Conservation (phyloP, 2,888 invertebrate species). For the Exephanes ischioxanthus region DNA sequence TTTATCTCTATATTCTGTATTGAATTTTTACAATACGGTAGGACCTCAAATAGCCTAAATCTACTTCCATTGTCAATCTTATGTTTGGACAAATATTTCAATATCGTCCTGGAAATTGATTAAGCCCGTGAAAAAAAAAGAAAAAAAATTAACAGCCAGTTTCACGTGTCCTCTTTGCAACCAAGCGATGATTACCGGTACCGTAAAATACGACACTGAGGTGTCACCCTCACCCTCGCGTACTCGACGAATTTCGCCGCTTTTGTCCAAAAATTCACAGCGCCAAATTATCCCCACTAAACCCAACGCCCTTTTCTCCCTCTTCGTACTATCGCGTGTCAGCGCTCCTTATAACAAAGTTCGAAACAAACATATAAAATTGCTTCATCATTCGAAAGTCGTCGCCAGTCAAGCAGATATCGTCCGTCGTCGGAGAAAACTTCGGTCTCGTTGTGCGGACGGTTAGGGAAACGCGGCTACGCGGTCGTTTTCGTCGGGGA, state of each 20-base stretch:
- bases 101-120: too few species aligned
- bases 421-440: slow-evolving; percentile 24
- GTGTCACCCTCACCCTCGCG: background rate
- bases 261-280: background rate
- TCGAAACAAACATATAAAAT: slow-evolving; percentile 40
- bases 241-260: background rate
- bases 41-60: too few species aligned
- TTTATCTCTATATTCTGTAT: too few species aligned
- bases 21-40: too few species aligned
- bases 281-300: slow-evolving; percentile 13
- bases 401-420: slow-evolving; percentile 4
- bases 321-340: slow-evolving; percentile 7
- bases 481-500: background rate
- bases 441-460: background rate
- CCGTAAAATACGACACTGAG: background rate
- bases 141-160: too few species aligned
- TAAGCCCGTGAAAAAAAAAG: too few species aligned
- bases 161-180: too few species aligned
- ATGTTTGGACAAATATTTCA: too few species aligned
- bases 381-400: slow-evolving; percentile 49
- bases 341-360: background rate
- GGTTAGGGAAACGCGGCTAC: background rate
- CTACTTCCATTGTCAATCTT: too few species aligned
- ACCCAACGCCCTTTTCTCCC: slow-evolving; percentile 22
- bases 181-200: too few species aligned